Base-by-base conservation (phyloP, 2,113 vertebrate species). In the Hirundichthys speculiger region DNA sequence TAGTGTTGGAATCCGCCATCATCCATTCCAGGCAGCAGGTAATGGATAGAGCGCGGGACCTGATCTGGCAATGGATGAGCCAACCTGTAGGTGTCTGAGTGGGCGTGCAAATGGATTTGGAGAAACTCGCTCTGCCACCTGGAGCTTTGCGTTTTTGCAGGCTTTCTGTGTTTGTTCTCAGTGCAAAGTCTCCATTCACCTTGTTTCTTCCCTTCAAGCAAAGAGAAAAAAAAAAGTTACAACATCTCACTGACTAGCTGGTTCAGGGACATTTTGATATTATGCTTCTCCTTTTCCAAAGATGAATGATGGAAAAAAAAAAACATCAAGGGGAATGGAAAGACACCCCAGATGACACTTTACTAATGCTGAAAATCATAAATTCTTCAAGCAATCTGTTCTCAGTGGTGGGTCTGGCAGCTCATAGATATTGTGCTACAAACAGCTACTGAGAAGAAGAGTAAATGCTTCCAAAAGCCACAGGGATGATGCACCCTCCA, bases 61-160 rank as follows among this genome's bases (percentile, higher is more conserved):
- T 80, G 79, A 81, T 81, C 75, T 61, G 75, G 82, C 79, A 86
- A 51, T 80, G 77, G 81, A 89, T 86, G 87, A 91, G 83, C 74
- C 75, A 57, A 49, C 55, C 65, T 10, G 84, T 87, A 67, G 87
- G 86, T 60, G 88, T 88, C 71, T 67, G 79, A 86, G 89, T 89
- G 86, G 86, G 89, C 54, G 88, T 82, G 82, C 64, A 80, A 90
- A 86, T 84, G 72, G 81, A 88, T 86, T 69, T 67, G 10, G 55
- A 76, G 77, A 46, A 69, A 66, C 65, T 77, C 27, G 71, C 69
- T 83, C 70, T 74, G 76, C 83, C 86, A 75, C 73, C 40, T 30
- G 38, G 8, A 72, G 72, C 64, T 77, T 80, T 70, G 61, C 73
- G 62, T 75, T 77, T 80, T 70, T 65, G 61, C 58, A 75, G 73